Base-by-base conservation (phyloP, 2,888 invertebrate genomes). In the Ectemnius lituratus region DNA sequence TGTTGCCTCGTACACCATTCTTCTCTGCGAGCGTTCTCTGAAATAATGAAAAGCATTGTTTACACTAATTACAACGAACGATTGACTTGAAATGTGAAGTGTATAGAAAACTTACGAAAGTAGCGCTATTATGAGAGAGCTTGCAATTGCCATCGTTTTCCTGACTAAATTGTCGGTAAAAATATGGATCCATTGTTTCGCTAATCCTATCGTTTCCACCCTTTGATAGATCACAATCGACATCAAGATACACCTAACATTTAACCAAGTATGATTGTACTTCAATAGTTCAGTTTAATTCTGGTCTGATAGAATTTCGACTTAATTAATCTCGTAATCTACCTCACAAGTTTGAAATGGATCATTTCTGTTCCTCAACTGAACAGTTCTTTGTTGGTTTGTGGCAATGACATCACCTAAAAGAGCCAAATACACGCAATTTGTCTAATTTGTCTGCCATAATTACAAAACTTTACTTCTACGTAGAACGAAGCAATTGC, bases 221-320 rank as follows among this genome's bases (percentile, higher is more conserved):
- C 8, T 76, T 58, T 20, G 14, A 4, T 13, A 13, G 45, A 49
- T 62, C 37, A 58, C 80, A 83, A 37, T 71, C 11, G 28, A 78
- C 71, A 71, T 78, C 74, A 73, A 82, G 73, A 61, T 76, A 73
- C 13, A 82, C 75, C 78, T 82, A 62, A 71, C 75, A 69, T 18
- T 46, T 37, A 59, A 70, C 20, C 60, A 27, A 49, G 66, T 16
- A 56, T 52, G 52, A 14, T 37, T 11, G 11, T 52, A 52, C 16
- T 52, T n/a, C 16, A 52, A 52, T n/a, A n/a, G n/a, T 37, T 37
- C 37, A 37, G 0, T 52, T n/a, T 8, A 16, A 52, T 37, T 37
- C 8, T 8, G 37, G 37, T 37, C 11, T 37, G 8, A 37, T 6
- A 8, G 37, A 37, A 37, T 37, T 37, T 37, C 11, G 5, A 4